Percentiles rank a stretch among this genome's conserved stretches.
Conservation (phyloP, 2,113 vertebrate species). For the Micronycteris hirsuta region DNA sequence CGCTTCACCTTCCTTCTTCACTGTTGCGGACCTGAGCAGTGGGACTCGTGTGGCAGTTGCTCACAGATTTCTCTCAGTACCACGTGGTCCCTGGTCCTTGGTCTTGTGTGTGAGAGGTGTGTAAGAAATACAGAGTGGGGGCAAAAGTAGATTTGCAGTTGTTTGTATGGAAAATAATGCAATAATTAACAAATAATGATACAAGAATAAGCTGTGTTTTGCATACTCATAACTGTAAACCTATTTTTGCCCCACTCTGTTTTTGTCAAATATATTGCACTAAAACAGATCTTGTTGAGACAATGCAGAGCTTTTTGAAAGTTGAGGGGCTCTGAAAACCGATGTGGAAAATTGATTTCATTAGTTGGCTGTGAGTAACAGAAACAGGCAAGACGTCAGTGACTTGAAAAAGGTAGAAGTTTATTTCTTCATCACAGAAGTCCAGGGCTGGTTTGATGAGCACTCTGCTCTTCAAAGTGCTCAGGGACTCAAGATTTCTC, state of each 20-base stretch:
- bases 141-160: background rate
- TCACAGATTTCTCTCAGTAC: background rate
- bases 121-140: background rate
- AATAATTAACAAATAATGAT: background rate
- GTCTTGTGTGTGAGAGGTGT: background rate
- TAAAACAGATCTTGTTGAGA: background rate
- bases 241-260: background rate
- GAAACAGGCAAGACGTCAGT: background rate
- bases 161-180: background rate
- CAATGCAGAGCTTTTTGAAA: background rate
- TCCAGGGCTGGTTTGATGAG: background rate
- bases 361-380: background rate
- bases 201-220: background rate
- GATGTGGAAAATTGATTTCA: background rate
- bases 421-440: background rate
- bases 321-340: background rate
- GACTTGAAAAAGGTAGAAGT: background rate
- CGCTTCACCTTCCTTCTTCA: background rate
- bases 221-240: background rate
- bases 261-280: background rate
- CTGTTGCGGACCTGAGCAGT: no score
- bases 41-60: no score
- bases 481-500: background rate
- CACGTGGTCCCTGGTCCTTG: background rate
- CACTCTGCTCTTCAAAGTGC: background rate